phyloP scores from a whole-genome alignment of 2,888 invertebrate genomes.

The Pomacea canaliculata region DNA sequence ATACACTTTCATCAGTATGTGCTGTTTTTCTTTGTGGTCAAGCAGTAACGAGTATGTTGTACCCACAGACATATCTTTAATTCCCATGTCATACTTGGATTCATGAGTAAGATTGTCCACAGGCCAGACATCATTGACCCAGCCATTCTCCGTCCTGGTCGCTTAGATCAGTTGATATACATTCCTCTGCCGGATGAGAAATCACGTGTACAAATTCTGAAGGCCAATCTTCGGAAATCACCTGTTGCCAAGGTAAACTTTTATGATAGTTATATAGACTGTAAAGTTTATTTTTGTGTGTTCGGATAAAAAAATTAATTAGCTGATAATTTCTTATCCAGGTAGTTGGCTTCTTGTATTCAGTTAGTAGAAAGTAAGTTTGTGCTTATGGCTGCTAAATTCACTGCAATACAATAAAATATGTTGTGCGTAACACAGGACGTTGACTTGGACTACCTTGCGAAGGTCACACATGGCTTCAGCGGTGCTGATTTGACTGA shows the following conservation, averaged over 20 bases:
- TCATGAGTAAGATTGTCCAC: constrained; percentile 41
- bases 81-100: too few relatives aligned
- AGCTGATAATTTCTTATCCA: too few relatives aligned
- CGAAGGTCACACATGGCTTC: constrained; percentile 88
- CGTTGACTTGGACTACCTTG: constrained; percentile 83
- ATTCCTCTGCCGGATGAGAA: constrained; percentile 99
- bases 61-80: too few relatives aligned
- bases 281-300: too few relatives aligned
- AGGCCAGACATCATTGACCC: constrained; percentile 96
- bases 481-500: constrained; percentile 99
- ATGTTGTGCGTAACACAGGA: constrained; percentile 73
- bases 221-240: constrained; percentile 94
- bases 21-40: too few relatives aligned
- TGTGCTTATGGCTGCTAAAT: too few relatives aligned
- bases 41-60: too few relatives aligned
- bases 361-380: too few relatives aligned
- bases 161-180: constrained; percentile 99
- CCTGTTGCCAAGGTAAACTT: constrained; percentile 84
- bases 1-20: too few relatives aligned
- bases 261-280: background rate
- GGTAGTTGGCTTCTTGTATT: too few relatives aligned
- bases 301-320: too few relatives aligned
- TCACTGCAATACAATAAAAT: too few relatives aligned
- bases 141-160: constrained; percentile 97
- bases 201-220: constrained; percentile 95